Conservation (phyloP, 2,888 invertebrate genomes). For the Cantharis rufa region DNA sequence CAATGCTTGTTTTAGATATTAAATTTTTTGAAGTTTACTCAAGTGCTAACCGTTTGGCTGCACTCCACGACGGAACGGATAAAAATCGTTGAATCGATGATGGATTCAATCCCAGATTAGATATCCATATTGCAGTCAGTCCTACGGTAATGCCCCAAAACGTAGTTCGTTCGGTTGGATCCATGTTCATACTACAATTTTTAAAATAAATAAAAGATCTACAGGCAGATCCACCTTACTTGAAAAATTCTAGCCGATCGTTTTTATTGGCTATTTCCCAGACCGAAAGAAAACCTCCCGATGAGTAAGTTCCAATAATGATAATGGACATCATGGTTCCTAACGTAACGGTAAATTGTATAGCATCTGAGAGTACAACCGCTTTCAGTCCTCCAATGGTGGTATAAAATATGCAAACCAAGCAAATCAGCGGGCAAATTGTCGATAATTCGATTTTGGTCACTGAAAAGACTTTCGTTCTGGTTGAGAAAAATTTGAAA, state of each 20-base stretch:
- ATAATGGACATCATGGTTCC: constrained; percentile 61
- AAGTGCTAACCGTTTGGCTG: constrained; percentile 57
- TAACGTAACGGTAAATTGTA: constrained; percentile 63
- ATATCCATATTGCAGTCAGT: constrained; percentile 62
- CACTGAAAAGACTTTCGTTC: not conserved
- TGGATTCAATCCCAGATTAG: constrained; percentile 62
- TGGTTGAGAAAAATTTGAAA: not conserved
- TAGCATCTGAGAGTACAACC: constrained; percentile 67
- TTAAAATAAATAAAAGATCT: not conserved
- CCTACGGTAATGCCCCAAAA: constrained; percentile 66
- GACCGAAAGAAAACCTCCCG: constrained; percentile 62
- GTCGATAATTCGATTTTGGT: constrained; percentile 61
- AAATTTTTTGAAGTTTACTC: not conserved
- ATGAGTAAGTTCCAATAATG: constrained; percentile 60
- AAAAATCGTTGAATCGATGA: constrained; percentile 64
- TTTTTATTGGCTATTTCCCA: constrained; percentile 62
- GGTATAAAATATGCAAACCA: constrained; percentile 76
- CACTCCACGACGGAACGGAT: constrained; percentile 62
- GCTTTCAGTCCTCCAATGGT: constrained; percentile 72
- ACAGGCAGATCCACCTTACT: constrained; percentile 55
- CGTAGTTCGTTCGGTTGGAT: constrained; percentile 45
- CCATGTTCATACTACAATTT: constrained; percentile 15
- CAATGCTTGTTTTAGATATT: not conserved
- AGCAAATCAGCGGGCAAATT: constrained; percentile 69
- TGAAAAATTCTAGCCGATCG: constrained; percentile 64